Percentiles rank a stretch among this genome's conserved stretches.
These are phyloP conservation scores for Tinamus guttatus DNA, from an alignment of 2,113 vertebrate species.

Conservation along the genomic window DNA sequence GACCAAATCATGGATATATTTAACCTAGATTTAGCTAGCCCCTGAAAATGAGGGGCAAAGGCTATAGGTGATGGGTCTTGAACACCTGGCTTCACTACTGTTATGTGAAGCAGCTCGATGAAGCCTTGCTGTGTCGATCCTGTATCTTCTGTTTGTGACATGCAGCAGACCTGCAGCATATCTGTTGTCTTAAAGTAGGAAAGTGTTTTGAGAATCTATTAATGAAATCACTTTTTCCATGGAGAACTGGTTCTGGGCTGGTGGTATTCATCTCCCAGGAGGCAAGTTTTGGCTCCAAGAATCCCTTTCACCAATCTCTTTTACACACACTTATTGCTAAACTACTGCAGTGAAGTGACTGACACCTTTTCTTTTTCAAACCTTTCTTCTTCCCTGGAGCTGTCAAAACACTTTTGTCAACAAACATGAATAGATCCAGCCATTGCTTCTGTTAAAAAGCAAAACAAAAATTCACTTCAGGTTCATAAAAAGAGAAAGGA, in stretches of 20 bases:
- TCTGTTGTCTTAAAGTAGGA: not conserved
- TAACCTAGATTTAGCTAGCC: not conserved
- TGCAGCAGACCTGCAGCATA: not conserved
- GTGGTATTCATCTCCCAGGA: not conserved
- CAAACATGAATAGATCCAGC: slow-evolving; percentile 6
- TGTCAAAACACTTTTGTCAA: slow-evolving; percentile 57
- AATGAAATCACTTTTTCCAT: not conserved
- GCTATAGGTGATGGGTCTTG: not conserved
- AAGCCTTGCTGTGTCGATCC: not conserved
- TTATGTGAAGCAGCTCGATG: not conserved
- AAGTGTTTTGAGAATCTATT: not conserved
- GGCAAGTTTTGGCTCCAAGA: not conserved
- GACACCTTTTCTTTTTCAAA: slow-evolving; percentile 12
- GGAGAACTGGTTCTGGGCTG: not conserved
- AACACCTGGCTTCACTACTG: not conserved
- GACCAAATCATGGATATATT: not conserved
- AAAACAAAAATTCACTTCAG: slow-evolving; percentile 15
- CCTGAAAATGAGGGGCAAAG: not conserved
- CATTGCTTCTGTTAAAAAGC: not conserved
- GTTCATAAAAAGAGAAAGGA: not conserved
- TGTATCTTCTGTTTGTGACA: not conserved
- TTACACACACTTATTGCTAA: not conserved
- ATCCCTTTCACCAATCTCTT: not conserved
- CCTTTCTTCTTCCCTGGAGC: slow-evolving; percentile 21
- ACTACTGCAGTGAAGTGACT: not conserved